These are phyloP conservation scores for Trematomus loennbergii DNA, from an alignment of 2,113 vertebrate genomes.

Conservation along the genomic window DNA sequence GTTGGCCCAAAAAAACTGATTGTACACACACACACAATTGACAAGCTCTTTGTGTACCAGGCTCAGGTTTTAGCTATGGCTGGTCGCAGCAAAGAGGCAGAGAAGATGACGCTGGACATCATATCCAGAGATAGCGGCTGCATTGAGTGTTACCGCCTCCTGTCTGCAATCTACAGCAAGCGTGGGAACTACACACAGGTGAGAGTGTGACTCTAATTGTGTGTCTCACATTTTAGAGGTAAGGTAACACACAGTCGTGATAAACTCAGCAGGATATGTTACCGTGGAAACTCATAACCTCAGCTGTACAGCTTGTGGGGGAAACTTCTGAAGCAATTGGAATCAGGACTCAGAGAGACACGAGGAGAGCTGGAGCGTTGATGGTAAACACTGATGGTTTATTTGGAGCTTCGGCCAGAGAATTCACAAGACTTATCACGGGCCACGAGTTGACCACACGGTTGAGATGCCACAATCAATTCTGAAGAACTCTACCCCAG, in stretches of 20 bases:
- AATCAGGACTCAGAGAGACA: too few species aligned
- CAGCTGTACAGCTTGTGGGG: background rate
- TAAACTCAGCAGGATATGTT: slow-evolving; percentile 30
- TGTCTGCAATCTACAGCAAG: slow-evolving; percentile 96
- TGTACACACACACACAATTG: background rate
- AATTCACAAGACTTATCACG: too few species aligned
- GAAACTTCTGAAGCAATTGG: too few species aligned
- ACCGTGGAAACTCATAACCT: slow-evolving; percentile 33
- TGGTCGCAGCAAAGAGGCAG: slow-evolving; percentile 87
- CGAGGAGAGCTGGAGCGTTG: too few species aligned
- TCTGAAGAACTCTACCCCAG: too few species aligned
- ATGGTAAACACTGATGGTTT: too few species aligned
- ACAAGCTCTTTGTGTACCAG: slow-evolving; percentile 70
- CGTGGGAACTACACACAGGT: slow-evolving; percentile 90
- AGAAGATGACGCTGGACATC: slow-evolving; percentile 89
- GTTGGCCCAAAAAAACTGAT: background rate
- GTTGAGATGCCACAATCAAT: too few species aligned
- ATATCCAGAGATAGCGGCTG: slow-evolving; percentile 85
- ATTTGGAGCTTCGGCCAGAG: too few species aligned
- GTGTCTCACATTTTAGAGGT: background rate
- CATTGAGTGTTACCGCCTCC: slow-evolving; percentile 93
- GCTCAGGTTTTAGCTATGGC: slow-evolving; percentile 94
- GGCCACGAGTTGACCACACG: too few species aligned
- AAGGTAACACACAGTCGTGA: background rate
- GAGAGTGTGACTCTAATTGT: background rate